Conservation (phyloP, 2,797 vertebrate genomes). For the Gallirallus australis region DNA sequence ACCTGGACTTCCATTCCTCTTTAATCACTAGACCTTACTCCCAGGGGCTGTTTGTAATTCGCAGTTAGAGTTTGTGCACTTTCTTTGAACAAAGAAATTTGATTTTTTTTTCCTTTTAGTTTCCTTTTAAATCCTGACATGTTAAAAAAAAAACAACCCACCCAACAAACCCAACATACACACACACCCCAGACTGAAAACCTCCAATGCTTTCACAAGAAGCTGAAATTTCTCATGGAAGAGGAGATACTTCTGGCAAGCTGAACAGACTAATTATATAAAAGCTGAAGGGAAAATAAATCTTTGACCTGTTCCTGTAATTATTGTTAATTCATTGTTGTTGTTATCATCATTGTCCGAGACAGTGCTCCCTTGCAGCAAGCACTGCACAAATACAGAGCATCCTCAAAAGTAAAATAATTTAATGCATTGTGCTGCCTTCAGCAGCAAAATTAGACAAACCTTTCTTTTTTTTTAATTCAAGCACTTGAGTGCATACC, state of each 20-base stretch:
- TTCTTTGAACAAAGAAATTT: conserved; percentile 19
- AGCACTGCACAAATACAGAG: neutral
- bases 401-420: neutral
- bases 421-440: neutral
- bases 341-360: neutral
- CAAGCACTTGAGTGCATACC: neutral
- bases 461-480: neutral
- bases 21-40: conserved; percentile 1
- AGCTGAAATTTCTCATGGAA: neutral
- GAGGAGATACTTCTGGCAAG: neutral
- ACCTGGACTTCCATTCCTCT: neutral
- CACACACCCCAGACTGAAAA: neutral
- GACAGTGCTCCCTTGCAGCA: neutral
- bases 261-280: neutral
- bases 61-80: neutral
- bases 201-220: neutral
- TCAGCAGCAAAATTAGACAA: neutral
- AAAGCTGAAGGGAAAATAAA: neutral
- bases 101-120: neutral
- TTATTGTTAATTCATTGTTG: neutral
- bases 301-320: conserved; percentile 14
- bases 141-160: neutral
- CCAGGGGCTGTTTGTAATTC: conserved; percentile 25
- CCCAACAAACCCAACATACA: neutral
- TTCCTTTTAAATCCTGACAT: neutral